These are phyloP conservation scores for Urophycis tenuis DNA, from an alignment of 2,797 vertebrate genomes.

Conservation along the genomic window DNA sequence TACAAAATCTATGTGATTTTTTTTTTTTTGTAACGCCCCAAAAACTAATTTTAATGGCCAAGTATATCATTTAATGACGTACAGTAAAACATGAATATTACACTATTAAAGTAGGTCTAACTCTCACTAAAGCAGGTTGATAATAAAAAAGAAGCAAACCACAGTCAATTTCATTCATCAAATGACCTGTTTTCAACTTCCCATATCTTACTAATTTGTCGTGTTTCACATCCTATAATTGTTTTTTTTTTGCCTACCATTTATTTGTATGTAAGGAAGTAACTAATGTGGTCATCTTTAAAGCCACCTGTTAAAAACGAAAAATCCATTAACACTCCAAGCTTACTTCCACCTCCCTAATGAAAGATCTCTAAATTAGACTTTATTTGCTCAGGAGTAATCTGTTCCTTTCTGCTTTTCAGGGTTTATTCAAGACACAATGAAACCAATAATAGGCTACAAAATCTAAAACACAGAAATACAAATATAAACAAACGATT, in stretches of 20 bases:
- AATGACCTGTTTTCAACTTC: background rate
- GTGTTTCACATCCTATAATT: background rate
- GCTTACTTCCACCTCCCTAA: background rate
- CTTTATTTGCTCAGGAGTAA: background rate
- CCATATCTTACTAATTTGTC: background rate
- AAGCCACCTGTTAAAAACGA: background rate
- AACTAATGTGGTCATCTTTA: background rate
- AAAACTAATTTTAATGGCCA: conserved; percentile 29
- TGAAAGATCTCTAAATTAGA: background rate
- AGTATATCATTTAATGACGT: background rate
- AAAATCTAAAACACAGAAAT: conserved; percentile 10
- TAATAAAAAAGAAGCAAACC: background rate
- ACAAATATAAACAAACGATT: conserved; percentile 28
- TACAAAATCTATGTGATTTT: too few species aligned
- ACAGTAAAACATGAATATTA: background rate
- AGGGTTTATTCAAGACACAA: background rate
- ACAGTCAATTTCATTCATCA: background rate
- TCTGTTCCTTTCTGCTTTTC: background rate
- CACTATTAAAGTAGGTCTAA: too few species aligned
- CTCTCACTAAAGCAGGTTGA: background rate
- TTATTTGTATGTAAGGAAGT: background rate
- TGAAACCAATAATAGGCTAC: background rate
- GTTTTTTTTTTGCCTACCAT: background rate
- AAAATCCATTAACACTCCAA: background rate
- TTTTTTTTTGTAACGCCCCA: conserved; percentile 16